Base-by-base conservation (phyloP, 2,797 vertebrate species). In the Xiphorhynchus erythropygius region DNA sequence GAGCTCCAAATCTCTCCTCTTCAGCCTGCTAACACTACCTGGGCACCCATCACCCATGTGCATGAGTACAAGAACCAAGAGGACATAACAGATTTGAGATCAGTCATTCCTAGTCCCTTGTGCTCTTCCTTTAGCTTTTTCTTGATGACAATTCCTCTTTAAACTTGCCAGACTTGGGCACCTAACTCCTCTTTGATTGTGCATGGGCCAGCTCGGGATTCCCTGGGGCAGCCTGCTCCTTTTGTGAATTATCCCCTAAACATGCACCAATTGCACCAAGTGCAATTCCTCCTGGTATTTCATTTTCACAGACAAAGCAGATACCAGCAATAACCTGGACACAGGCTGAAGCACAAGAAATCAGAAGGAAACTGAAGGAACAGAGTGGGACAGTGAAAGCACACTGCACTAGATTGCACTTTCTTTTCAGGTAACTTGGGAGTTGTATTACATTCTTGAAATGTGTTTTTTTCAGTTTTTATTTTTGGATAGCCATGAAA, bases 331-430 rank as follows among this genome's bases (percentile, higher is more conserved):
- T 79, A 64, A 64, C 35, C 37, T 12, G 7, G 69, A 68, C 76
- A 91, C 57, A 81, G 85, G 37, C 79, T 88, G 87, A 90, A 94
- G 96, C 94, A 94, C 96, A 95, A 93, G 87, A 90, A 90, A 59
- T 59, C 50, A 75, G 65, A 91, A 83, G 62, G 79, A 91, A 90
- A 41, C 5, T 1, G 83, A 52, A 93, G 53, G 73, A 87, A 13
- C 27, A 62, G 71, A 95, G n/a, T 44, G 69, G 57, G 41, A 93
- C 62, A 84, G 35, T 92, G 74, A 95, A 94, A 94, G 57, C 95
- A 97, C 91, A 78, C 85, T 78, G 90, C 95, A 91, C 91, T 95
- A 91, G 79, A 88, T 93, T 95, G 83, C 89, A 90, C 79, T 96
- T 95, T 86, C 68, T 95, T 95, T 94, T 78, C 79, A 78, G 73